phyloP scores from a whole-genome alignment of 1,140 invertebrate genomes.

The Eumeta japonica region DNA sequence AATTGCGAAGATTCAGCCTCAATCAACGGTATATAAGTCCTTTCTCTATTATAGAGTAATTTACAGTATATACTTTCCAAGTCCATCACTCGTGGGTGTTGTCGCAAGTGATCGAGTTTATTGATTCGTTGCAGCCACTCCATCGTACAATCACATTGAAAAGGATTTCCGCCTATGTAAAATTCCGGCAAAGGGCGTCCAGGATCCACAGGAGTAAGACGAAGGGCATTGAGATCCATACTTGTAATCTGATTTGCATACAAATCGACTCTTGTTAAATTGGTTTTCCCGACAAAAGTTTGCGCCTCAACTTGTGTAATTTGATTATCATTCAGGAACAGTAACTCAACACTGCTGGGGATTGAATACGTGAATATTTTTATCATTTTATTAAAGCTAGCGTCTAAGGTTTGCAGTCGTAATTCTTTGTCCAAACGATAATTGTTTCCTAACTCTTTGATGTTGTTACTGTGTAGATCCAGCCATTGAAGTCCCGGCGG shows the following conservation, averaged over 20 bases:
- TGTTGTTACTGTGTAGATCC: constrained; percentile 86
- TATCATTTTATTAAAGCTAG: constrained; percentile 78
- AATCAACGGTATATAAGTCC: constrained; percentile 77
- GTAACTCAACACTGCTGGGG: constrained; percentile 73
- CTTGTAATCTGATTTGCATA: constrained; percentile 82
- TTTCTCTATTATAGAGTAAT: constrained; percentile 79
- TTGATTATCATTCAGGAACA: constrained; percentile 82
- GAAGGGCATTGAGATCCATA: constrained; percentile 77
- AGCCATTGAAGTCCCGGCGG: constrained; percentile 82
- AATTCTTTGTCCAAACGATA: constrained; percentile 69
- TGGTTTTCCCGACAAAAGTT: constrained; percentile 80
- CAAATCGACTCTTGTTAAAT: constrained; percentile 79
- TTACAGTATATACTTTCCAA: constrained; percentile 88
- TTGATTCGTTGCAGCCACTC: constrained; percentile 87
- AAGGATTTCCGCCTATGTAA: constrained; percentile 84
- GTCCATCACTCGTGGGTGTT: constrained; percentile 88
- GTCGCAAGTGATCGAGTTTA: constrained; percentile 68
- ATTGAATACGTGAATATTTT: constrained; percentile 69
- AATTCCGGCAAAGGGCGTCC: constrained; percentile 75
- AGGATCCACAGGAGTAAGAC: constrained; percentile 69
- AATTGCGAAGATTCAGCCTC: constrained; percentile 86
- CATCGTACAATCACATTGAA: constrained; percentile 84
- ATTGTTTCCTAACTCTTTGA: constrained; percentile 77
- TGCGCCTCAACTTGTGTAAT: constrained; percentile 76
- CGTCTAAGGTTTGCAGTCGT: constrained; percentile 74